Conservation (phyloP, 2,888 invertebrate species). For the Netelia virgata region DNA sequence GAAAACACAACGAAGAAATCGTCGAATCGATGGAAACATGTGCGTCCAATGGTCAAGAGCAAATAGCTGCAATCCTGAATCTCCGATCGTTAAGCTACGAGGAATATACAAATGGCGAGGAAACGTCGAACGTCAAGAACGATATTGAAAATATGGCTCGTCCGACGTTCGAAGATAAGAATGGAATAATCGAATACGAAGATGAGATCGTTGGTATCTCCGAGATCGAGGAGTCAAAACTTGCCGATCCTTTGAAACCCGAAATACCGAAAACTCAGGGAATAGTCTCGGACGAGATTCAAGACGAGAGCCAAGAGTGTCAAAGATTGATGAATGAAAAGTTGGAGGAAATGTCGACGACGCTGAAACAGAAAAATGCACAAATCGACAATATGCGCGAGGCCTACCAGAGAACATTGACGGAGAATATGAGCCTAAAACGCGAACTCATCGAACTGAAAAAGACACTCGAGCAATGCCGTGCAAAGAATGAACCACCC, state of each 20-base stretch:
- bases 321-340: slow-evolving; percentile 65
- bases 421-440: slow-evolving; percentile 78
- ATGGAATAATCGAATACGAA: slow-evolving; percentile 20
- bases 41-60: slow-evolving; percentile 73
- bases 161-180: slow-evolving; percentile 65
- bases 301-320: slow-evolving; percentile 34
- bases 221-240: not conserved
- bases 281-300: slow-evolving; percentile 67
- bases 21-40: slow-evolving; percentile 55
- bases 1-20: slow-evolving; percentile 61
- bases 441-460: slow-evolving; percentile 72
- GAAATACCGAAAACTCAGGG: slow-evolving; percentile 49
- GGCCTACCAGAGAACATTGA: slow-evolving; percentile 76
- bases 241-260: not conserved
- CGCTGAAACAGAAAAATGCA: slow-evolving; percentile 71
- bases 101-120: slow-evolving; percentile 78
- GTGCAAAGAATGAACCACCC: slow-evolving; percentile 35
- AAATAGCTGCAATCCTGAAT: slow-evolving; percentile 71
- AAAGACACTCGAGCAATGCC: slow-evolving; percentile 67
- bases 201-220: not conserved
- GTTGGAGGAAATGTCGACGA: slow-evolving; percentile 61
- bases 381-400: slow-evolving; percentile 75
- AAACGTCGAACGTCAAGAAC: slow-evolving; percentile 9
- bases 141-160: slow-evolving; percentile 33
- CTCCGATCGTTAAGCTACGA: slow-evolving; percentile 78